Conservation (phyloP, 2,113 vertebrate genomes). For the Colinus virginianus region DNA sequence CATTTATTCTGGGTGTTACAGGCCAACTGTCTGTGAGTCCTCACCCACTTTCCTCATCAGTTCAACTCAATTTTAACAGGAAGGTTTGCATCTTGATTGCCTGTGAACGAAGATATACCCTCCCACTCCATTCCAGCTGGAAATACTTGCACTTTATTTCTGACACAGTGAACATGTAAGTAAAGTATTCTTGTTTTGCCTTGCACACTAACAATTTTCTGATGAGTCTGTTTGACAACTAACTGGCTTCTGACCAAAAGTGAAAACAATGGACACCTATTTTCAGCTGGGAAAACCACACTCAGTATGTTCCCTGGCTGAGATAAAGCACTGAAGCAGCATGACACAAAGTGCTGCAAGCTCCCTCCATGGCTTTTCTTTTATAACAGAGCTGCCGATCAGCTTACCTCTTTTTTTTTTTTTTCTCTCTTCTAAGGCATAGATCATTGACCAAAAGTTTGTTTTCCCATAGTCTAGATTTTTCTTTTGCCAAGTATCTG, state of each 20-base stretch:
- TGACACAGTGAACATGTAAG: neutral
- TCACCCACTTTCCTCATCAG: neutral
- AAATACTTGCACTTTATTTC: neutral
- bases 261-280: constrained; percentile 41
- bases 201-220: neutral
- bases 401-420: neutral
- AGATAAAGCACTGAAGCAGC: neutral
- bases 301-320: constrained; percentile 17
- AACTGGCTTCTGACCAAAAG: constrained; percentile 26
- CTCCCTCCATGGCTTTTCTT: neutral
- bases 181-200: neutral
- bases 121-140: neutral
- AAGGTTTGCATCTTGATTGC: neutral
- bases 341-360: neutral
- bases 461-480: neutral
- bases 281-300: constrained; percentile 56
- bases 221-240: constrained; percentile 6
- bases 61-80: neutral
- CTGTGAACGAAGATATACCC: neutral
- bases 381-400: neutral
- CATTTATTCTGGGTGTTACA: neutral
- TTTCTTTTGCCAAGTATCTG: neutral
- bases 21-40: neutral
- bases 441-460: neutral
- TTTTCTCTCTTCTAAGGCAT: neutral